These are phyloP conservation scores for Acronicta alni DNA, from an alignment of 2,888 invertebrate genomes.

Conservation along the genomic window DNA sequence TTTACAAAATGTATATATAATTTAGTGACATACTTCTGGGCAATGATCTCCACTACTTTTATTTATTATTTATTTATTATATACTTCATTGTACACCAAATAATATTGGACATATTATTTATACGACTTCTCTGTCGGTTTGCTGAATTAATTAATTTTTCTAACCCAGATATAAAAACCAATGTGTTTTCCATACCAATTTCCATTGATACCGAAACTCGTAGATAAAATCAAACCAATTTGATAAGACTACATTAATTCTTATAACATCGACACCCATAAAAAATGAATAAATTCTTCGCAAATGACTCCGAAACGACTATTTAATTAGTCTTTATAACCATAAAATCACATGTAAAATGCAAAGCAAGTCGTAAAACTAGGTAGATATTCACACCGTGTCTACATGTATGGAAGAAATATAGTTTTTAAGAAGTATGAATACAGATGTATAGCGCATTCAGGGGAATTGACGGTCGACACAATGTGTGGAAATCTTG, in stretches of 20 bases:
- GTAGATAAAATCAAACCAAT: neutral
- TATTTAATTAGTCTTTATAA: slow-evolving; percentile 24
- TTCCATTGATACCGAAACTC: too few species aligned
- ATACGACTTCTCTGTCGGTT: too few species aligned
- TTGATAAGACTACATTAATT: slow-evolving; percentile 3
- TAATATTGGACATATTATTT: too few species aligned
- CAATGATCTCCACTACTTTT: too few species aligned
- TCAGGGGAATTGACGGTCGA: neutral
- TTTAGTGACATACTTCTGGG: too few species aligned
- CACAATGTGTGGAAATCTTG: neutral
- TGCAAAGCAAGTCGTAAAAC: slow-evolving; percentile 36
- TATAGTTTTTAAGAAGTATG: slow-evolving; percentile 8
- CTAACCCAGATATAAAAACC: too few species aligned
- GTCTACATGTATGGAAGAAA: slow-evolving; percentile 9
- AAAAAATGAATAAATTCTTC: slow-evolving; percentile 21
- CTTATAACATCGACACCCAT: slow-evolving; percentile 6
- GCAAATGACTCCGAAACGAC: slow-evolving; percentile 19
- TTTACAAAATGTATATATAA: too few species aligned
- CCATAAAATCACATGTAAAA: slow-evolving; percentile 36
- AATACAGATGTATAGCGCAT: slow-evolving; percentile 17
- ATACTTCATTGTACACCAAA: too few species aligned
- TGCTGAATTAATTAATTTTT: too few species aligned
- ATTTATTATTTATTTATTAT: too few species aligned
- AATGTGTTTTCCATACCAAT: too few species aligned
- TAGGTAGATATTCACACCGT: slow-evolving; percentile 15